Conservation (phyloP, 2,888 invertebrate species). For the Agelastica alni region DNA sequence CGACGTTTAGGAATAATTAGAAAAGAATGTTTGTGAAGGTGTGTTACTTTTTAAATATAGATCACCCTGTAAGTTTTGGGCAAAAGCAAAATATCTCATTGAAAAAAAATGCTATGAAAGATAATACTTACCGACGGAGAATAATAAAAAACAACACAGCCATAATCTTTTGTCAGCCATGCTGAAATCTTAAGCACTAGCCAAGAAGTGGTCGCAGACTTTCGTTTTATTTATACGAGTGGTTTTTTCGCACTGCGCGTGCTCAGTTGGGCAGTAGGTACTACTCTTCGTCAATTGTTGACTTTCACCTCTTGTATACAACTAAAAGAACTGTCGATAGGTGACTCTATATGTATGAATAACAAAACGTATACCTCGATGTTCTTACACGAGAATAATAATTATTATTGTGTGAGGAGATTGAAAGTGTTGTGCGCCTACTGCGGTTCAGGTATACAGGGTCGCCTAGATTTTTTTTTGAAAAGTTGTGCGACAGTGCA, state of each 20-base stretch:
- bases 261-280: conserved; percentile 39
- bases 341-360: conserved; percentile 48
- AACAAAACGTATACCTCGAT: neutral
- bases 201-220: conserved; percentile 55
- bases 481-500: too few relatives aligned
- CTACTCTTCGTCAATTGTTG: conserved; percentile 51
- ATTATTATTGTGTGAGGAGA: neutral
- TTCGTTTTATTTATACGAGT: conserved; percentile 58
- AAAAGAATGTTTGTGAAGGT: too few relatives aligned
- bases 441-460: neutral
- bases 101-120: conserved; percentile 6
- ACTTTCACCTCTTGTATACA: conserved; percentile 46
- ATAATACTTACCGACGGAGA: conserved; percentile 55
- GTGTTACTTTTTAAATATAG: too few relatives aligned
- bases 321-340: conserved; percentile 50
- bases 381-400: neutral
- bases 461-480: neutral
- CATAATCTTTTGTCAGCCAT: conserved; percentile 56
- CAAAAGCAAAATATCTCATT: too few relatives aligned
- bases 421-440: neutral
- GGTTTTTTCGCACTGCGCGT: conserved; percentile 50
- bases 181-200: conserved; percentile 55
- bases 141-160: conserved; percentile 56
- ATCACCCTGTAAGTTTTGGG: too few relatives aligned
- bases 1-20: too few relatives aligned